Conservation (phyloP, 2,113 vertebrate genomes). For the Dolichotis patagonum region DNA sequence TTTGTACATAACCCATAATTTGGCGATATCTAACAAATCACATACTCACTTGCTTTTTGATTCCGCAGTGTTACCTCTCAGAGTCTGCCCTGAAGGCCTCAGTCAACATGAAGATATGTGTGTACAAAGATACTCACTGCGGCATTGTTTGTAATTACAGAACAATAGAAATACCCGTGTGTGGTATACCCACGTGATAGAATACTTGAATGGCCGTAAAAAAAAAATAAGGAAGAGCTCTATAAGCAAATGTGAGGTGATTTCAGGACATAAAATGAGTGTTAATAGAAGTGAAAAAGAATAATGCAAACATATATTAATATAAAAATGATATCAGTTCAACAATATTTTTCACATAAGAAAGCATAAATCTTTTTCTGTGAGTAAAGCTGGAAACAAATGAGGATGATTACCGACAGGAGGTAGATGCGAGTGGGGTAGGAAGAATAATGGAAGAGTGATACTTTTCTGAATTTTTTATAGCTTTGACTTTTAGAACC, state of each 20-base stretch:
- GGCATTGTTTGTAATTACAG: background rate
- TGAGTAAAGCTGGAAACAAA: background rate
- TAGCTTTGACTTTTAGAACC: constrained; percentile 8
- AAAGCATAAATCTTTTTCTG: background rate
- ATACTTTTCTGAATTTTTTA: background rate
- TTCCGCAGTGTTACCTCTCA: background rate
- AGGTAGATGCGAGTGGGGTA: background rate
- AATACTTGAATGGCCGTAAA: background rate
- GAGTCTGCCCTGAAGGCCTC: background rate
- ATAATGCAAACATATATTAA: background rate
- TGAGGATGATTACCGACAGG: background rate
- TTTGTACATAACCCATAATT: background rate
- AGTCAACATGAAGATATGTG: background rate
- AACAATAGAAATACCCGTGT: background rate
- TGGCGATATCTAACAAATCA: background rate
- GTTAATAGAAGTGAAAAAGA: background rate
- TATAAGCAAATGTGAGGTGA: background rate
- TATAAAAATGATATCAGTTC: background rate
- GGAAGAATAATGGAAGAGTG: background rate
- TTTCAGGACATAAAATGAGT: background rate
- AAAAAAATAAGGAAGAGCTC: background rate
- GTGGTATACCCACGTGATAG: background rate
- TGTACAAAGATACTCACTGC: background rate
- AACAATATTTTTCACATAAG: background rate
- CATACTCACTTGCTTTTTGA: background rate